These are phyloP conservation scores for Metellina segmentata DNA, from an alignment of 2,888 invertebrate species.

Conservation along the genomic window DNA sequence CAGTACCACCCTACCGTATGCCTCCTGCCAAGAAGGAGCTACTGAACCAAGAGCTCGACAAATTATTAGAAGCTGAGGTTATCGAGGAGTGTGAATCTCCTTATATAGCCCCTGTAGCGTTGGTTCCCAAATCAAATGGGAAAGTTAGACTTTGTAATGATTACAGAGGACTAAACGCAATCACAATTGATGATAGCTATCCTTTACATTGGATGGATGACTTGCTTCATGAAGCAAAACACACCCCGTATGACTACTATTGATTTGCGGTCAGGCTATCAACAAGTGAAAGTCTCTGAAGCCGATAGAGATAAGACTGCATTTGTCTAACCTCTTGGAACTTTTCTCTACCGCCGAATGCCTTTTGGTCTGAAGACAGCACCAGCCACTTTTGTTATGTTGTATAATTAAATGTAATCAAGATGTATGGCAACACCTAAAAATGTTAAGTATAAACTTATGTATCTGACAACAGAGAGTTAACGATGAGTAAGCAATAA, in stretches of 20 bases:
- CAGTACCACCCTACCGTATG: constrained; percentile 4
- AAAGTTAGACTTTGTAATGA: not conserved
- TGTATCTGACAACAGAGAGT: too few species aligned
- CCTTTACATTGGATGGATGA: not conserved
- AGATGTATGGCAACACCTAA: too few species aligned
- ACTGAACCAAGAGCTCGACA: not conserved
- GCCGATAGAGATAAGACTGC: constrained; percentile 24
- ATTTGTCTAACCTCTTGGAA: constrained; percentile 18
- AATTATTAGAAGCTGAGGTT: too few species aligned
- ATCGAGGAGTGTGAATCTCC: constrained; percentile 28
- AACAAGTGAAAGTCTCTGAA: not conserved
- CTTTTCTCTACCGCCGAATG: constrained; percentile 2
- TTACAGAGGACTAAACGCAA: not conserved
- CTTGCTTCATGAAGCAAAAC: constrained; percentile 4
- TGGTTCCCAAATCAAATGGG: constrained; percentile 11
- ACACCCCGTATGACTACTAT: constrained; percentile 1
- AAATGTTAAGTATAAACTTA: too few species aligned
- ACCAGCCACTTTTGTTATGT: constrained; percentile 21
- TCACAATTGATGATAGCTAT: too few species aligned
- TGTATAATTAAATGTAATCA: too few species aligned
- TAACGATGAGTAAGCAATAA: too few species aligned
- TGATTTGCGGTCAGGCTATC: not conserved
- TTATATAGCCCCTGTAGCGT: constrained; percentile 4
- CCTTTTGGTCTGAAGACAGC: constrained; percentile 28
- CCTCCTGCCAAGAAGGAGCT: not conserved